Percentiles rank a stretch among this genome's conserved stretches.
phyloP scores from a whole-genome alignment of 2,797 vertebrate species.

The Rhodeus uyekii region DNA sequence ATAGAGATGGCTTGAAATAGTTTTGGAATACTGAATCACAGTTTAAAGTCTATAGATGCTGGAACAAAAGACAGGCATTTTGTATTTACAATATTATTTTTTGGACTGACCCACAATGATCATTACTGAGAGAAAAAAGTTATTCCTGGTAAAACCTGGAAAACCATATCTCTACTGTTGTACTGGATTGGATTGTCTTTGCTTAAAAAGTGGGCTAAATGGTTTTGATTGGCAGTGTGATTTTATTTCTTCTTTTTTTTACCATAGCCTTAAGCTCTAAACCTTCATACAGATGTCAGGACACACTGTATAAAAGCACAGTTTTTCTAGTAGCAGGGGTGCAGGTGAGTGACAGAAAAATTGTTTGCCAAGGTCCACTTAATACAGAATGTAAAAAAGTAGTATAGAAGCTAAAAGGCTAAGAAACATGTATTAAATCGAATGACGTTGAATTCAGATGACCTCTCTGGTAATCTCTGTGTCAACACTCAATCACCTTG shows the following conservation, averaged over 20 bases:
- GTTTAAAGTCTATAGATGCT: slow-evolving; percentile 40
- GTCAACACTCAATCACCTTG: not conserved
- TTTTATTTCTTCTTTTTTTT: not conserved
- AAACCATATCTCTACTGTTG: not conserved
- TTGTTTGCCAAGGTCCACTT: slow-evolving; percentile 61
- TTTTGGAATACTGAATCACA: slow-evolving; percentile 51
- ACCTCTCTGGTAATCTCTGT: slow-evolving; percentile 21
- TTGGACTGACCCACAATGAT: slow-evolving; percentile 8
- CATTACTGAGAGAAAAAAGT: not conserved
- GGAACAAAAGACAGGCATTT: slow-evolving; percentile 37
- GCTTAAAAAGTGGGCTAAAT: not conserved
- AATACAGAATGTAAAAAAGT: slow-evolving; percentile 40
- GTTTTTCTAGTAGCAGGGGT: not conserved
- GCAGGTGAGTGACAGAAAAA: slow-evolving; percentile 42
- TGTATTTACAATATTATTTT: slow-evolving; percentile 19
- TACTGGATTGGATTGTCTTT: not conserved
- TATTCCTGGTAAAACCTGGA: not conserved
- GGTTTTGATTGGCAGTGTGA: not conserved
- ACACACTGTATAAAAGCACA: not conserved
- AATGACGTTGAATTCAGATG: slow-evolving; percentile 49
- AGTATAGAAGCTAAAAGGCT: slow-evolving; percentile 37
- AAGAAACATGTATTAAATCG: slow-evolving; percentile 17
- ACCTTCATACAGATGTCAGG: not conserved
- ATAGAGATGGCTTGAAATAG: slow-evolving; percentile 48
- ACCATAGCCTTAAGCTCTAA: not conserved